These are phyloP conservation scores for Pangasius mekongensis DNA, from an alignment of 2,797 vertebrate species.

Conservation along the genomic window DNA sequence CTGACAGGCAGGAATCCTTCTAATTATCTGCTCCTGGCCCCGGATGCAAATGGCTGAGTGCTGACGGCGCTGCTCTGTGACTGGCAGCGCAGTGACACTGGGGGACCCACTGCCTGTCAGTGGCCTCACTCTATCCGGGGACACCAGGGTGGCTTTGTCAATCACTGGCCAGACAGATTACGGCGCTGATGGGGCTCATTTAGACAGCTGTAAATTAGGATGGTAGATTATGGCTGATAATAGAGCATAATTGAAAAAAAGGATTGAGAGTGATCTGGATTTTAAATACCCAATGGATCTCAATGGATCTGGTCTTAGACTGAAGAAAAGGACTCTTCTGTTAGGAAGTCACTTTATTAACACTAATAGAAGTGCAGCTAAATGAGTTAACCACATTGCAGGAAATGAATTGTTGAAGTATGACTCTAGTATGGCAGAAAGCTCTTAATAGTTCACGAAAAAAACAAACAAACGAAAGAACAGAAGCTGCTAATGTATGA, in stretches of 20 bases:
- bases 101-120: constrained; percentile 63
- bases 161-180: constrained; percentile 53
- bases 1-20: constrained; percentile 83
- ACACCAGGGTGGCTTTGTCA: constrained; percentile 57
- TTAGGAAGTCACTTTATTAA: constrained; percentile 14
- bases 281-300: constrained; percentile 17
- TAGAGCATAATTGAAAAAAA: constrained; percentile 18
- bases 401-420: not conserved
- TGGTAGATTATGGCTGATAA: constrained; percentile 47
- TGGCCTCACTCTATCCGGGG: constrained; percentile 57
- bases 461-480: not conserved
- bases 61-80: constrained; percentile 70
- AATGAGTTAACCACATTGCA: not conserved
- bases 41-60: constrained; percentile 78
- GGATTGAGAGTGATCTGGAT: constrained; percentile 19
- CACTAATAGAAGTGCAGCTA: not conserved
- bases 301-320: not conserved
- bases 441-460: constrained; percentile 27
- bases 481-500: constrained; percentile 67
- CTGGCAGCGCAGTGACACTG: constrained; percentile 69
- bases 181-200: constrained; percentile 41
- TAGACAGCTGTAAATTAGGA: constrained; percentile 48
- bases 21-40: constrained; percentile 82
- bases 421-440: not conserved
- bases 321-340: not conserved